Evolutionary conservation across 2,113 vertebrate species (phyloP), one percentile per base, ranked within the genome.

Genomic region (Parus major): DNA sequence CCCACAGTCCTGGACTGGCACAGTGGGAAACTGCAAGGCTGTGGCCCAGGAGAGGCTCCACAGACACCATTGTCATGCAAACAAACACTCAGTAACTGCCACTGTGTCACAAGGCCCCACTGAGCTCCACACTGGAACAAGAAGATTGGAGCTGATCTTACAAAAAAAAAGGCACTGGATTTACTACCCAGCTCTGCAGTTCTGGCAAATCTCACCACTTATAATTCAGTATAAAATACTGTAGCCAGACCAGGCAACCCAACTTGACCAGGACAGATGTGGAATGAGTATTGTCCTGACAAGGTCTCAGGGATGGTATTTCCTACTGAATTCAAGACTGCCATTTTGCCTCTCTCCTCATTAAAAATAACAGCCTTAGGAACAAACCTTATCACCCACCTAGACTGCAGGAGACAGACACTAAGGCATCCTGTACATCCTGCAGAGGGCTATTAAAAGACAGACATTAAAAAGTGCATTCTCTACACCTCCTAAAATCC

Each of bases 81-180:
- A 55, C 36, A 61, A 41, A 55, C 21, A 46, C 50, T 47, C 39
- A 53, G 1, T 9, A 55, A n/a, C 46, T 63, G 66, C 31, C 41
- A 8, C 3, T 0, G 0, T 33, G 59, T 23, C 75, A 27, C 1
- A 3, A 23, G 78, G 71, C 16, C 11, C 63, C 21, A 5, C 0
- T 24, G 29, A 29, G 64, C 47, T 82, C 35, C 28, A 25, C 50
- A 13, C 23, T 5, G n/a, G 46, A 66, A n/a, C 12, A 12, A 33
- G 50, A 81, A 49, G 55, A 59, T 77, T 29, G 49, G 55, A 79
- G 55, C 15, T 61, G 52, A 28, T 27, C n/a, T 64, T 35, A 53
- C 41, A 13, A 35, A 53, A 64, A 64, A 61, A 60, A 66, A 50
- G 29, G 15, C 7, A 31, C 0, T 5, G 39, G 24, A 7, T 33